phyloP scores from a whole-genome alignment of 2,113 vertebrate genomes.

The Hippolais icterina region DNA sequence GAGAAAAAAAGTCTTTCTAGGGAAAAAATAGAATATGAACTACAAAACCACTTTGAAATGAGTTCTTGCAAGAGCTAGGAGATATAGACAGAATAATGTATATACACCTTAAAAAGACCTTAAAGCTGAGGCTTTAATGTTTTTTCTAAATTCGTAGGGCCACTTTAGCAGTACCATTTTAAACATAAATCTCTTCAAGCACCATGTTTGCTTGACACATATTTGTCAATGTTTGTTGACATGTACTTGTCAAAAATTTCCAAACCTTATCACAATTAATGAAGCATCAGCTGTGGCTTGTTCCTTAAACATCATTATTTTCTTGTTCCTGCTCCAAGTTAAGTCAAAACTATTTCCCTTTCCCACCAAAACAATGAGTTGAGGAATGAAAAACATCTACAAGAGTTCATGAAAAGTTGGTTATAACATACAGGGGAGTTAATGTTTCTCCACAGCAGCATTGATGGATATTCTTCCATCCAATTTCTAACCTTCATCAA shows the following conservation, averaged over 20 bases:
- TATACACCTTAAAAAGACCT: neutral
- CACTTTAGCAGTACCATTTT: neutral
- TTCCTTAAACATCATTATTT: neutral
- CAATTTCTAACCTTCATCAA: neutral
- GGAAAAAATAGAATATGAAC: neutral
- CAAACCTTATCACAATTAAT: neutral
- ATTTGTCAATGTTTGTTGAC: neutral
- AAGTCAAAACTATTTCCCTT: neutral
- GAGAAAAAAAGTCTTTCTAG: neutral
- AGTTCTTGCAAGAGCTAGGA: neutral
- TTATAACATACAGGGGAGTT: neutral
- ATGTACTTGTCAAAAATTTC: neutral
- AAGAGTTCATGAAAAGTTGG: neutral
- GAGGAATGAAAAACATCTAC: neutral
- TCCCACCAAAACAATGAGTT: neutral
- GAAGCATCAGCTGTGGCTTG: neutral
- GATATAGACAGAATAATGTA: neutral
- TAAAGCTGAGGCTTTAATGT: neutral
- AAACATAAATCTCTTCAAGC: neutral
- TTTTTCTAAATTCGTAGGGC: neutral
- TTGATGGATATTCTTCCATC: neutral
- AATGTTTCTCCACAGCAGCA: neutral
- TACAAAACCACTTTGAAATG: neutral
- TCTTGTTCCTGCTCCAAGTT: neutral
- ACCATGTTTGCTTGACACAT: neutral